Conservation (phyloP, 2,888 invertebrate species). For the Hydriomena furcata region DNA sequence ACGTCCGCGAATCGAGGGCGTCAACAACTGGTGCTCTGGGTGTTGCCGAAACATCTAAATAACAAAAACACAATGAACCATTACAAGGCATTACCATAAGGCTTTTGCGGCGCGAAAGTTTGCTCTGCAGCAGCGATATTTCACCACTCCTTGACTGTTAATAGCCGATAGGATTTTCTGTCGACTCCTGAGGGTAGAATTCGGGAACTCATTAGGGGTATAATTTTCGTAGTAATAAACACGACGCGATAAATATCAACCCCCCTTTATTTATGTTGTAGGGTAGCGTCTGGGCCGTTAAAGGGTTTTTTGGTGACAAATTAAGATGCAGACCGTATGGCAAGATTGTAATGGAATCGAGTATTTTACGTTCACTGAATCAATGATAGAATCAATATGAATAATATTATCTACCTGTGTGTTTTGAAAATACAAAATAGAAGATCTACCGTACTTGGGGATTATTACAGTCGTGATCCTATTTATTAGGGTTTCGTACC, state of each 20-base stretch:
- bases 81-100: constrained; percentile 68
- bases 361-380: neutral
- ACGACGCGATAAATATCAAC: constrained; percentile 78
- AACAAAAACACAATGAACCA: constrained; percentile 47
- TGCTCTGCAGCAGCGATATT: constrained; percentile 58
- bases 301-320: constrained; percentile 43
- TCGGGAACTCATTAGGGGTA: constrained; percentile 81
- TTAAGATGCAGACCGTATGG: constrained; percentile 26
- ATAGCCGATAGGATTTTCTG: constrained; percentile 82
- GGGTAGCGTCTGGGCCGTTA: constrained; percentile 45
- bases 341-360: constrained; percentile 14
- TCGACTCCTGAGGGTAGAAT: constrained; percentile 57
- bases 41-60: constrained; percentile 26
- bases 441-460: too few species aligned
- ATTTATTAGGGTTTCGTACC: too few species aligned
- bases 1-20: too few species aligned
- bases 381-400: neutral
- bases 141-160: constrained; percentile 77
- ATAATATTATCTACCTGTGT: too few species aligned
- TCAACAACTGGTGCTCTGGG: neutral
- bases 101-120: constrained; percentile 56
- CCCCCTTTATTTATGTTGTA: constrained; percentile 70
- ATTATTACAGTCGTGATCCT: too few species aligned
- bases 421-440: too few species aligned
- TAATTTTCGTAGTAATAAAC: constrained; percentile 83